Percentiles rank a stretch among this genome's conserved stretches.
Conservation (phyloP, 2,113 vertebrate genomes). For the Muntiacus reevesi region DNA sequence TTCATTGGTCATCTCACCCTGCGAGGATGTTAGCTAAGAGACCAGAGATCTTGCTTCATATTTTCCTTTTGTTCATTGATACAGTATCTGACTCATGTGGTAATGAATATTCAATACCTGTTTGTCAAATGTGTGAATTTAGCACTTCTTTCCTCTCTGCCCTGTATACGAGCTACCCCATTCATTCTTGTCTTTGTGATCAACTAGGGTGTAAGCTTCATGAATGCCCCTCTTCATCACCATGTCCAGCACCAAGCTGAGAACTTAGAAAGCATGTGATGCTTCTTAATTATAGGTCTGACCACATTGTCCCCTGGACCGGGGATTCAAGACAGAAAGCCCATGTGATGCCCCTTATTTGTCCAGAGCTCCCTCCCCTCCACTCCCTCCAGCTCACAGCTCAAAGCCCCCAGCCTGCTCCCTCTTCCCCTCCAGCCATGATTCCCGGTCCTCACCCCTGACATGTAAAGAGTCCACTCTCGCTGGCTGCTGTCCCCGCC, state of each 20-base stretch:
- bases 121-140: background rate
- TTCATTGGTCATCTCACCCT: background rate
- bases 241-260: background rate
- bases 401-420: background rate
- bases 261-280: background rate
- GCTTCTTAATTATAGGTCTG: background rate
- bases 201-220: background rate
- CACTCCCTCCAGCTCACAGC: background rate
- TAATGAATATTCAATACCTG: background rate
- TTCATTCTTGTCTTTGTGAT: background rate
- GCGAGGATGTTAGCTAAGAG: background rate
- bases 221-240: background rate
- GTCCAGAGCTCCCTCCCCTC: background rate
- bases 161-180: background rate
- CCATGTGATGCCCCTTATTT: rapidly evolving
- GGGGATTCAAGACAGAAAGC: background rate
- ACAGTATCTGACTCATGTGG: background rate
- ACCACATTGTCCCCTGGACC: background rate
- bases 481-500: background rate
- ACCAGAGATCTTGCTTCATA: background rate
- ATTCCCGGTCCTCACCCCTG: background rate
- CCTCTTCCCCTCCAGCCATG: background rate
- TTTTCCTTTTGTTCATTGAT: background rate
- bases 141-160: background rate
- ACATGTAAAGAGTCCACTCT: background rate